Percentiles rank a stretch among this genome's conserved stretches.
Conservation (phyloP, 2,113 vertebrate species). For the Catharus fuscescens region DNA sequence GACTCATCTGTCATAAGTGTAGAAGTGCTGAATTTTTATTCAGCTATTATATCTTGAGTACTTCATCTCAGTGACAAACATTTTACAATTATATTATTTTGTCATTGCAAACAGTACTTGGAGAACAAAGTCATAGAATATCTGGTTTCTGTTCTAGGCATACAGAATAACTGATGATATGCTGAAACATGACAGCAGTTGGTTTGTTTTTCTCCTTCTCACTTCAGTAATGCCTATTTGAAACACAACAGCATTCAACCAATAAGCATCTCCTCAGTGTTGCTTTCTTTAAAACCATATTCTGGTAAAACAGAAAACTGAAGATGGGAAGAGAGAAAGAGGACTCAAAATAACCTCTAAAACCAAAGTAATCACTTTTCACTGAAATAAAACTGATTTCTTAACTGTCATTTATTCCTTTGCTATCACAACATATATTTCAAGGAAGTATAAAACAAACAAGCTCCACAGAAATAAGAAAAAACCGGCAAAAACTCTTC, state of each 20-base stretch:
- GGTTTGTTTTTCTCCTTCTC: slow-evolving; percentile 10
- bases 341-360: not conserved
- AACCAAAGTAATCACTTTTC: not conserved
- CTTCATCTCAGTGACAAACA: not conserved
- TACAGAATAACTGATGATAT: not conserved
- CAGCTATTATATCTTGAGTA: not conserved
- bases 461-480: not conserved
- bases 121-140: not conserved
- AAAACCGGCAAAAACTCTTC: not conserved
- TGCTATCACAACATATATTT: not conserved
- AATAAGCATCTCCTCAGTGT: not conserved
- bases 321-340: not conserved
- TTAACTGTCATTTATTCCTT: not conserved
- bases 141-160: not conserved
- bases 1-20: not conserved
- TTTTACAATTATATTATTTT: not conserved
- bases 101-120: not conserved
- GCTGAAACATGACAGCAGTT: not conserved
- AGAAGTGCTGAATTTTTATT: slow-evolving; percentile 4
- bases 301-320: not conserved
- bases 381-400: not conserved
- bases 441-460: not conserved
- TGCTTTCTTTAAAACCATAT: not conserved
- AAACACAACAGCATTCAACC: not conserved
- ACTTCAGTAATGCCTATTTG: not conserved